phyloP scores from a whole-genome alignment of 2,888 invertebrate species.

The Schrankia costaestrigalis region DNA sequence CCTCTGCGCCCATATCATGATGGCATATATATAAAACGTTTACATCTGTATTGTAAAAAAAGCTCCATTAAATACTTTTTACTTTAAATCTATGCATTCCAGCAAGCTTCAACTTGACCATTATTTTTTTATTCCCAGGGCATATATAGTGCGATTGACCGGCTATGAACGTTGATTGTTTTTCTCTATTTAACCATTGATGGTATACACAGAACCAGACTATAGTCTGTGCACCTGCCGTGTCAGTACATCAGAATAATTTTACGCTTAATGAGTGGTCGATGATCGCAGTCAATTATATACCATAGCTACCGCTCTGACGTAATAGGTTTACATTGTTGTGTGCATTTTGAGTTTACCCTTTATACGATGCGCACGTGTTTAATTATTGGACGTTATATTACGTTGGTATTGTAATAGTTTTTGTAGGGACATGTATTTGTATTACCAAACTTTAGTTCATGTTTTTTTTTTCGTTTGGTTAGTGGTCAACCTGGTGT shows the following conservation, averaged over 20 bases:
- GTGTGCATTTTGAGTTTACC: constrained; percentile 13
- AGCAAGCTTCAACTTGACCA: constrained; percentile 27
- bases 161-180: constrained; percentile 29
- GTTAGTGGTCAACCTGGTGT: no score
- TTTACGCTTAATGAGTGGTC: constrained; percentile 49
- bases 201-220: constrained; percentile 40
- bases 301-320: constrained; percentile 43
- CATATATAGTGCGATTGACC: constrained; percentile 28
- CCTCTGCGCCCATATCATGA: no score
- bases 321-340: constrained; percentile 28
- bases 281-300: constrained; percentile 45
- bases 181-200: constrained; percentile 43
- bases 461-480: neutral
- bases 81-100: no score
- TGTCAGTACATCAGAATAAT: constrained; percentile 48
- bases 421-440: neutral
- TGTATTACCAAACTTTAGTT: neutral
- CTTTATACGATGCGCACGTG: constrained; percentile 5
- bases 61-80: no score
- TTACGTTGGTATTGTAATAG: no score
- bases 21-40: no score
- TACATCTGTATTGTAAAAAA: no score
- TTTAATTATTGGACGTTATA: constrained; percentile 12
- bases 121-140: constrained; percentile 28
- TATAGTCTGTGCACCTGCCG: constrained; percentile 51